Evolutionary conservation across 92 coral and sea anemone genomes (phyloP).

Genomic region (Anthopleura xanthogrammica): DNA sequence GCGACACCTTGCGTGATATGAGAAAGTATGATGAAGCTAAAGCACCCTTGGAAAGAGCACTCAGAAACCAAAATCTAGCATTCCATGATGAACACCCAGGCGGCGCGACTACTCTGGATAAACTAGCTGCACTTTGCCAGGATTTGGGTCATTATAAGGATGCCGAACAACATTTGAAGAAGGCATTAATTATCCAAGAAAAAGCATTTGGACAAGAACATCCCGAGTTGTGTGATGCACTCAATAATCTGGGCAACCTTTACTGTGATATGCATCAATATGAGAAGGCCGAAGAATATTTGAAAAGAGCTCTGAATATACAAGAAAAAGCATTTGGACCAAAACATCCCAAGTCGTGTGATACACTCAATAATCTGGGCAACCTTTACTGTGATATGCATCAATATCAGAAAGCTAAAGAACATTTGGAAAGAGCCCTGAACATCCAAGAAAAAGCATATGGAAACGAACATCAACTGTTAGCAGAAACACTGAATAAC

Average conservation of each 20-base stretch:
- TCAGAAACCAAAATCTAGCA: conserved; percentile 2
- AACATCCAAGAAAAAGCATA: conserved; percentile 9
- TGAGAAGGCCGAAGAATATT: conserved; percentile 16
- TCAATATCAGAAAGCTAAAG: conserved; percentile 2
- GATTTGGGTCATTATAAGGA: conserved; percentile 3
- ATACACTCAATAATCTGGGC: conserved; percentile 3
- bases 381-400: background rate
- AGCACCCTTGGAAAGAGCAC: background rate
- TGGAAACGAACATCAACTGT: background rate
- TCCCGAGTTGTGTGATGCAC: conserved; percentile 5
- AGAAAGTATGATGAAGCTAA: conserved; percentile 7
- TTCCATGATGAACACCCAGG: conserved; percentile 15
- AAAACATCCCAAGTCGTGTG: too few species aligned
- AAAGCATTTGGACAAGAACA: background rate
- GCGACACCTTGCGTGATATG: background rate
- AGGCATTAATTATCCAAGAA: conserved; percentile 2
- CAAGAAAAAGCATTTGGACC: background rate
- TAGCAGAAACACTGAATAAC: background rate
- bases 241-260: conserved; percentile 1
- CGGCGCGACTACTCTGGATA: background rate
- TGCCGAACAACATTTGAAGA: conserved; percentile 8
- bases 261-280: background rate
- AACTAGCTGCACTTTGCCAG: background rate
- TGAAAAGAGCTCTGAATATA: background rate
- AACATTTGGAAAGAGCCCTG: conserved; percentile 13